These are phyloP conservation scores for Pampusana beccarii DNA, from an alignment of 2,113 vertebrate species.

Conservation along the genomic window DNA sequence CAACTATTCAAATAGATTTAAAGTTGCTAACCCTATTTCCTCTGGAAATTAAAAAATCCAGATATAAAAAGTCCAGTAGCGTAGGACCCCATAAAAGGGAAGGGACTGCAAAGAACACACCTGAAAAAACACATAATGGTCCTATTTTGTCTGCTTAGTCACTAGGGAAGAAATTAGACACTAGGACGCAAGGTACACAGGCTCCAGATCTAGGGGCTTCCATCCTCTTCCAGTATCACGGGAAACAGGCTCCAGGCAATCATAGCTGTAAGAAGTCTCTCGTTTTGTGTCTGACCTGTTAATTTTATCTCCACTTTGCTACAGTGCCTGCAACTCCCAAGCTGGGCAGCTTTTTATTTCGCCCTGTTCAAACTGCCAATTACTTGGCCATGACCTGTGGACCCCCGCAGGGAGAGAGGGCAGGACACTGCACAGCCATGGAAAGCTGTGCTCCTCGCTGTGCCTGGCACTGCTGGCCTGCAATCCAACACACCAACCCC, in stretches of 20 bases:
- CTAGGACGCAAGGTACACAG: neutral
- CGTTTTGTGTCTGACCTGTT: neutral
- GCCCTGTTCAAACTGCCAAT: neutral
- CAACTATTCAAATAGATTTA: neutral
- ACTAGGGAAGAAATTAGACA: neutral
- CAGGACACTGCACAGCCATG: neutral
- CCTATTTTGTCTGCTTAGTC: neutral
- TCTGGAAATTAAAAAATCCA: neutral
- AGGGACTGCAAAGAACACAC: neutral
- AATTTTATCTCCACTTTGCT: neutral
- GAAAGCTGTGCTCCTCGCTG: neutral
- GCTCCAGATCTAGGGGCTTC: neutral
- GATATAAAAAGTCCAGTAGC: neutral
- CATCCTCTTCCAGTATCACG: neutral
- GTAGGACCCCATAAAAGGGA: neutral
- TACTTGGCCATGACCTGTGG: neutral
- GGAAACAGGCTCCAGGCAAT: neutral
- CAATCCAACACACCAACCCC: fast-evolving
- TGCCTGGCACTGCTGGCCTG: neutral
- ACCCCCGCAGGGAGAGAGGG: neutral
- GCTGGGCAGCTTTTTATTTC: neutral
- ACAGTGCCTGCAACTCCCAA: neutral
- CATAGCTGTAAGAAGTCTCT: neutral
- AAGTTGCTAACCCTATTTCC: neutral
- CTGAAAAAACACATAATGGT: fast-evolving